Evolutionary conservation across 1,140 invertebrate genomes (phyloP).

Genomic region (Brachionus calyciflorus): DNA sequence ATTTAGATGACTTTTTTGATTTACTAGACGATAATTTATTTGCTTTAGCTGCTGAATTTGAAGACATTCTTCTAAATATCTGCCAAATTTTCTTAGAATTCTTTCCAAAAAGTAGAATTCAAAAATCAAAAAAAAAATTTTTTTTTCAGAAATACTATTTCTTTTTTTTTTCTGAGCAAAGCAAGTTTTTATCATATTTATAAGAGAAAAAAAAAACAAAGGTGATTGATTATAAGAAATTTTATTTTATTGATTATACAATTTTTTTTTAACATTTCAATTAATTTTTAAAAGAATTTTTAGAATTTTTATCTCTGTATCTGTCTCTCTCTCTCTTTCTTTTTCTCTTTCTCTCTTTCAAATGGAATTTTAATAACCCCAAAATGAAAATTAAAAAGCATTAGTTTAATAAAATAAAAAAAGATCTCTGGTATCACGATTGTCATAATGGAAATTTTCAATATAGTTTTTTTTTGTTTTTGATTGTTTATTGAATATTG

Average conservation of each 20-base stretch:
- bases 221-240: constrained; percentile 8
- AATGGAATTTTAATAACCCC: too few species aligned
- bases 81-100: background rate
- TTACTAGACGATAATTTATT: background rate
- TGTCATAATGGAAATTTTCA: too few species aligned
- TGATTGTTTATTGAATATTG: too few species aligned
- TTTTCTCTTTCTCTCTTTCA: too few species aligned
- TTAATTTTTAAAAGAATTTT: too few species aligned
- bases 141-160: too few species aligned
- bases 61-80: background rate
- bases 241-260: constrained; percentile 18
- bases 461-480: too few species aligned
- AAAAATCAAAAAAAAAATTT: background rate
- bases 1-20: background rate
- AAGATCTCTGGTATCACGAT: too few species aligned
- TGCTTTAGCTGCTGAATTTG: background rate
- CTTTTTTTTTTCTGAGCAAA: background rate
- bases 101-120: background rate
- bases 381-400: too few species aligned
- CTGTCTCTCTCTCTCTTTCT: too few species aligned
- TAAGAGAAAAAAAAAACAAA: background rate
- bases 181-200: constrained; percentile 26
- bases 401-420: too few species aligned
- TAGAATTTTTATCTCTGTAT: too few species aligned
- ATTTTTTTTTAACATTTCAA: constrained; percentile 24